Evolutionary conservation across 1,140 invertebrate species (phyloP).

Genomic region (Sinonovacula constricta): DNA sequence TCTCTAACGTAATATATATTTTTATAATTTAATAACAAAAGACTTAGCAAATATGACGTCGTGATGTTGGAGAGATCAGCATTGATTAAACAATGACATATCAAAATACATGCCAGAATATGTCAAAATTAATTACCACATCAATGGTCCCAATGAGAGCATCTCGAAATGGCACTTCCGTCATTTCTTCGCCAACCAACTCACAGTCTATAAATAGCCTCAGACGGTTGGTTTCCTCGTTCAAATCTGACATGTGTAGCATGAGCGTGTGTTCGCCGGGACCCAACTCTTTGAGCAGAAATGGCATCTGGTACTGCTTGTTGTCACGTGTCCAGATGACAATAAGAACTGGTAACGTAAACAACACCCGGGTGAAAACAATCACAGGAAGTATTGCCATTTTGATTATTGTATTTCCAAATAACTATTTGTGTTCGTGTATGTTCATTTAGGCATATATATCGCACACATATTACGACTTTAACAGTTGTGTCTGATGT

Average conservation of each 20-base stretch:
- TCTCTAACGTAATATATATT: too few relatives aligned
- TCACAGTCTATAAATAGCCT: constrained; percentile 39
- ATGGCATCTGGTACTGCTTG: constrained; percentile 21
- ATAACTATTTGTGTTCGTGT: too few relatives aligned
- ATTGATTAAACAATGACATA: too few relatives aligned
- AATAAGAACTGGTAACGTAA: constrained; percentile 35
- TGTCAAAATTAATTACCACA: constrained; percentile 30
- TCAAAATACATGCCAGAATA: too few relatives aligned
- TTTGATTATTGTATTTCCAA: not conserved
- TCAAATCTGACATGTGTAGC: constrained; percentile 35
- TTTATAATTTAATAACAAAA: too few relatives aligned
- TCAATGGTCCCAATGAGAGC: constrained; percentile 28
- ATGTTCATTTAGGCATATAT: not conserved
- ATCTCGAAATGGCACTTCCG: constrained; percentile 41
- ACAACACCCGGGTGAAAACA: constrained; percentile 9
- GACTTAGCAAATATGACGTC: too few relatives aligned
- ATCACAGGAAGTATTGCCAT: constrained; percentile 7
- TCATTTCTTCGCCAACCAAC: constrained; percentile 27
- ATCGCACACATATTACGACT: too few relatives aligned
- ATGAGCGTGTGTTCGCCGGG: constrained; percentile 21
- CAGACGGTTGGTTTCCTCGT: constrained; percentile 21
- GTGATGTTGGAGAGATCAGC: too few relatives aligned
- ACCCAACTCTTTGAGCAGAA: constrained; percentile 3
- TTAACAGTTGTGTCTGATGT: too few relatives aligned
- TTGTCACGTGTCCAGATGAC: constrained; percentile 42